Base-by-base conservation (phyloP, 2,888 invertebrate species). In the Cephalotes varians region DNA sequence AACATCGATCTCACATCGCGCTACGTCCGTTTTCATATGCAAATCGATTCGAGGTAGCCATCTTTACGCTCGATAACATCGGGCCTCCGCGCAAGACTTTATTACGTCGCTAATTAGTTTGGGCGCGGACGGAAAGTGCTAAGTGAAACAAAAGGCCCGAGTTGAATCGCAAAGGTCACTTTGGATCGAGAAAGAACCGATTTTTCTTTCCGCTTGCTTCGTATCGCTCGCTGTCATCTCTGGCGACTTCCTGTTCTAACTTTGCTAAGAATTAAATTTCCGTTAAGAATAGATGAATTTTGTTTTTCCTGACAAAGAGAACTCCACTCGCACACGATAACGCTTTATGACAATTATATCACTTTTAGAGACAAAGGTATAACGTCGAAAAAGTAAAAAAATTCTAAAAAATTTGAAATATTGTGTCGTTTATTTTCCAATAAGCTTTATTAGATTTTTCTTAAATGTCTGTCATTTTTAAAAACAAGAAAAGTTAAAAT, bases 31-130 rank as follows among this genome's bases (percentile, higher is more conserved):
- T 67, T 79, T 79, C 56, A 49, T 67, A 82, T 82, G 82, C 80
- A 79, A 82, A 82, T 82, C 82, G 37, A 79, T 79, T 67, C 80
- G 54, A 58, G 81, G 82, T 65, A 79, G 77, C 77, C 73, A 79
- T 64, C 81, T 81, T 81, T 81, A 81, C 56, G 77, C 77, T 79
- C 51, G 77, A 79, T 79, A 79, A 73, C 56, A 72, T 79, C 77
- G 77, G 21, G 18, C 44, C 77, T 72, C 40, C 21, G 77, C 73
- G 73, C 56, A 44, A 56, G 34, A 73, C 73, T 79, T 79, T 93
- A 93, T 91, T 90, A 91, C 88, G 81, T 91, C 92, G 94, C 92
- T 94, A 94, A 94, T 94, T 94, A 91, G 74, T 91, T 86, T 83
- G 84, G 56, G 81, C 58, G 88, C 90, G 85, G 84, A 88, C 87